These are phyloP conservation scores for Gryllus longicercus DNA, from an alignment of 2,888 invertebrate genomes.

Conservation along the genomic window DNA sequence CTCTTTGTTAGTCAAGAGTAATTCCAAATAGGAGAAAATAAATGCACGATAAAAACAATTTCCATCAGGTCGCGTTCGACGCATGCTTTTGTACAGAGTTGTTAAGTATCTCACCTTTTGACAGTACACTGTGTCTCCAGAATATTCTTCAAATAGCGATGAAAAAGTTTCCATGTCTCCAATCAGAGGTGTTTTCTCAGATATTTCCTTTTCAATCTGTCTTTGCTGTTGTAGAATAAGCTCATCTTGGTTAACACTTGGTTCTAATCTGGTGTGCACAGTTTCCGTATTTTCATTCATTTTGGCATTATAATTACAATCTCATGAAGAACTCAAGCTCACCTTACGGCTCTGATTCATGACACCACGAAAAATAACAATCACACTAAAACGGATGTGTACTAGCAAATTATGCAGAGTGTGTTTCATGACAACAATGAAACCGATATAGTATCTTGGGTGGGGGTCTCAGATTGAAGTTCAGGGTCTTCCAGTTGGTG, in stretches of 20 bases:
- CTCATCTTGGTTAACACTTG: conserved; percentile 68
- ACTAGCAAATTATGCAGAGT: no score
- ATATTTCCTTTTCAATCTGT: conserved; percentile 93
- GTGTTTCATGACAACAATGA: no score
- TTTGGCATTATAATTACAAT: background rate
- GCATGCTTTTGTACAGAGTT: conserved; percentile 76
- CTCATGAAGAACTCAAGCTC: no score
- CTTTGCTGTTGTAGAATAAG: conserved; percentile 91
- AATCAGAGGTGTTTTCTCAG: conserved; percentile 76
- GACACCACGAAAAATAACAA: no score
- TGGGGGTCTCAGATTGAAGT: no score
- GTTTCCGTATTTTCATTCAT: background rate
- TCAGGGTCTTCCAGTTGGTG: no score
- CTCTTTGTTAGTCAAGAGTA: conserved; percentile 74
- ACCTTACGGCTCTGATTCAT: no score
- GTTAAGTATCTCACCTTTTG: conserved; percentile 78
- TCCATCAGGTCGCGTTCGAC: conserved; percentile 93
- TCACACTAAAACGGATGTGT: no score
- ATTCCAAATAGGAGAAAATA: conserved; percentile 90
- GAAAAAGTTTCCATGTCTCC: conserved; percentile 72
- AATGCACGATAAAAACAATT: conserved; percentile 97
- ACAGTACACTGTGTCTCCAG: conserved; percentile 76
- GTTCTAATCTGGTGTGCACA: background rate
- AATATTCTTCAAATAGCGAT: conserved; percentile 80
- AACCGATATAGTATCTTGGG: no score